A percentile compares a stretch with the other conserved stretches of the same genome.
These are phyloP conservation scores for Periplaneta americana DNA, from an alignment of 1,140 invertebrate species.

Conservation along the genomic window DNA sequence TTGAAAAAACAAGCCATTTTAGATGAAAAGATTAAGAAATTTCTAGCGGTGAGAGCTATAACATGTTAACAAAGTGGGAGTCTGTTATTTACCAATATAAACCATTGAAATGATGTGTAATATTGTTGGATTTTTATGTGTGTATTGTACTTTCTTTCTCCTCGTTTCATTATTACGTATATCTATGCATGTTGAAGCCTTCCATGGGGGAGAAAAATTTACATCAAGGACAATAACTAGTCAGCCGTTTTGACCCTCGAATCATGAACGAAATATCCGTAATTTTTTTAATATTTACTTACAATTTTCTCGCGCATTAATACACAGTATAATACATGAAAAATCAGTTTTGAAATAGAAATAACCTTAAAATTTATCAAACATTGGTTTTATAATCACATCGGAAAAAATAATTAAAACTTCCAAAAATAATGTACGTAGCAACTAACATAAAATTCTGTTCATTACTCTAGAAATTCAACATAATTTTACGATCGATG, in stretches of 20 bases:
- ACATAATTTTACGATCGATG: neutral
- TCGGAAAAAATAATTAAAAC: too few relatives aligned
- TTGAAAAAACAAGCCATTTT: conserved; percentile 76
- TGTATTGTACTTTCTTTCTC: conserved; percentile 15
- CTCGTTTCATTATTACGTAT: conserved; percentile 15
- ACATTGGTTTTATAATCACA: too few relatives aligned
- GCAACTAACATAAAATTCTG: too few relatives aligned
- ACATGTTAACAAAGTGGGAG: neutral
- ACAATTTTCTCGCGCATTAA: too few relatives aligned
- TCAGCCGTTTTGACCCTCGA: neutral
- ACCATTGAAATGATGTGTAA: neutral
- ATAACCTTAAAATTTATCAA: too few relatives aligned
- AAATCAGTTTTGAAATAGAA: too few relatives aligned
- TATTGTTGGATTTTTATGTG: conserved; percentile 13
- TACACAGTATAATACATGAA: too few relatives aligned
- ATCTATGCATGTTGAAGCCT: conserved; percentile 27
- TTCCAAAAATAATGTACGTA: too few relatives aligned
- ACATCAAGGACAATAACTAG: neutral
- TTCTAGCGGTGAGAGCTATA: conserved; percentile 73
- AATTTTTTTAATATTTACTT: too few relatives aligned
- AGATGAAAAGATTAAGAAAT: conserved; percentile 92
- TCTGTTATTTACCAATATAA: neutral
- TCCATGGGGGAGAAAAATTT: neutral
- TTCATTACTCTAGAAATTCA: too few relatives aligned
- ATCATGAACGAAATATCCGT: too few relatives aligned